Evolutionary conservation across 2,888 invertebrate genomes (phyloP).

Genomic region (Eupithecia vulgata): DNA sequence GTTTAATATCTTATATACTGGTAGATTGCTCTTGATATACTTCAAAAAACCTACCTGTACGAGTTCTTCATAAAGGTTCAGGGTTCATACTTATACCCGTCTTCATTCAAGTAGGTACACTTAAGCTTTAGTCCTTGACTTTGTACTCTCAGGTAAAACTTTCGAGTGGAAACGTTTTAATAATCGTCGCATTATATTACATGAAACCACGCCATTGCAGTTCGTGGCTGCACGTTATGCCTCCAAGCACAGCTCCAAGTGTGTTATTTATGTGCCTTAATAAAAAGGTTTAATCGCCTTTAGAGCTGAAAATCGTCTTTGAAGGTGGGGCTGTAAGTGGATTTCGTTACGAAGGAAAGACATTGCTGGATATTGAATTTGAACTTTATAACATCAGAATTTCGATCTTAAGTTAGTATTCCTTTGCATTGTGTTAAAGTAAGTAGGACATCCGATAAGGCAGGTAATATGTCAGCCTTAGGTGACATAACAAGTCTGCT

Average conservation of each 20-base stretch:
- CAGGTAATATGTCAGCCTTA: neutral
- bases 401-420: neutral
- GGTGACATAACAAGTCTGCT: neutral
- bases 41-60: neutral
- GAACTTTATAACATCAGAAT: neutral
- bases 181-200: conserved; percentile 56
- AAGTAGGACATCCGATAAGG: neutral
- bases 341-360: conserved; percentile 20
- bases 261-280: conserved; percentile 48
- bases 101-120: neutral
- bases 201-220: conserved; percentile 58
- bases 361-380: conserved; percentile 1
- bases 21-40: neutral
- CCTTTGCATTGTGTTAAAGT: neutral
- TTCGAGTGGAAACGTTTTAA: conserved; percentile 47
- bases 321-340: conserved; percentile 35
- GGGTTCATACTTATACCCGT: neutral
- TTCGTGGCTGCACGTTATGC: conserved; percentile 59
- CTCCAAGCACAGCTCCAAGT: conserved; percentile 40
- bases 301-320: conserved; percentile 38
- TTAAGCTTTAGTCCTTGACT: neutral
- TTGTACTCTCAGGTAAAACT: conserved; percentile 25
- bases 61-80: neutral
- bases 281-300: conserved; percentile 41
- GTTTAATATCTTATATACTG: neutral